Evolutionary conservation across 2,797 vertebrate genomes (phyloP), one percentile per base, ranked within the genome.

Genomic region (Emydoidea blandingii): DNA sequence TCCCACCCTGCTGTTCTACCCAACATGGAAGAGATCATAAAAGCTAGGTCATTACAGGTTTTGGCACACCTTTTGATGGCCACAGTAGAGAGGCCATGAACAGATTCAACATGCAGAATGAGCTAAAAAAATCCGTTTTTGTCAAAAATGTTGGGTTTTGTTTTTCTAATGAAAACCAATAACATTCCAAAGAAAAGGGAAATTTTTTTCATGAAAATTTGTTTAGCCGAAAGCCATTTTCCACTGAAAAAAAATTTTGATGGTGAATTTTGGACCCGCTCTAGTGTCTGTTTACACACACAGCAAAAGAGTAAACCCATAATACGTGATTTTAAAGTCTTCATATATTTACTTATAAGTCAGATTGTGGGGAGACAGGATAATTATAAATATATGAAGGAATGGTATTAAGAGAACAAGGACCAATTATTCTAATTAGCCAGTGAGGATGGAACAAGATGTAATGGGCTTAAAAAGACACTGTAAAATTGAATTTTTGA

Each of bases 381-480:
- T 79, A 85, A 85, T 50, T 93, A 81, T 81, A 86, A 96, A 89
- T 82, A 23, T 89, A 47, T 56, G 89, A 91, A 82, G 14, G 49
- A 68, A 80, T 87, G 84, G 92, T 50, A 81, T 85, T 57, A 92
- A 83, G 92, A 92, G 81, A 12, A 88, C 89, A 91, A 80, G 52
- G 44, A 53, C 12, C 4, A 92, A 87, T 95, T 68, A 94, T 96
- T 93, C n/a, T 91, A 97, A 96, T 96, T 95, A 96, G 52, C 23
- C 8, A 91, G 91, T 54, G 93, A 94, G 93, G 81, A 95, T 86
- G 93, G 79, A 96, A 93, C 23, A 88, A 65, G 89, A 74, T 85
- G 56, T 80, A 92, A 85, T 86, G 82, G 3, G 34, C 92, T 93
- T 95, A 91, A 94, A 96, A 37, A 16, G 74, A 95, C 31, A 25